Evolutionary conservation across 1,140 invertebrate genomes (phyloP).

Genomic region (Idris sp.): DNA sequence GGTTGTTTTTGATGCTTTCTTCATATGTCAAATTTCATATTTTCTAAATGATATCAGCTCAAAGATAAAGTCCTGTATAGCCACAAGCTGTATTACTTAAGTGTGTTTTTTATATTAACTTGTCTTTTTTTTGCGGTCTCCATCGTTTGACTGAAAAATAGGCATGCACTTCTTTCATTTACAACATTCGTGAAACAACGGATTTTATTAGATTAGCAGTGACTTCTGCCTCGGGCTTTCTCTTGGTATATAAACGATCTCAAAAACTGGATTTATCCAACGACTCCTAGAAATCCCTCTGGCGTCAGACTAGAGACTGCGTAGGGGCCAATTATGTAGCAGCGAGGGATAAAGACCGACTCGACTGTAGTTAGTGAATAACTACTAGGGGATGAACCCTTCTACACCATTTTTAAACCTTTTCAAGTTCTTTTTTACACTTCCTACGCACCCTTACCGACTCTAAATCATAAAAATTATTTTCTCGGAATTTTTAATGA

Average conservation of each 20-base stretch:
- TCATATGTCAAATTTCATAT: too few relatives aligned
- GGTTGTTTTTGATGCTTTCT: too few relatives aligned
- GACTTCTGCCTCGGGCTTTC: constrained; percentile 65
- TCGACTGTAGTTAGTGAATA: constrained; percentile 69
- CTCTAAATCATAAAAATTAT: constrained; percentile 49
- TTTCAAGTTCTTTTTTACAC: constrained; percentile 58
- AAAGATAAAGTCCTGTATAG: neutral
- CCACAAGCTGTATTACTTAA: constrained; percentile 3
- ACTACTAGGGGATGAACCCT: constrained; percentile 69
- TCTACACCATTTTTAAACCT: constrained; percentile 61
- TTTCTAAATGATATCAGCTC: constrained; percentile 3
- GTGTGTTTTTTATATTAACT: constrained; percentile 16
- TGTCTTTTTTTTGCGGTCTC: constrained; percentile 16
- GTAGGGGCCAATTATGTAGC: constrained; percentile 73
- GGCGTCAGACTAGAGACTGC: constrained; percentile 70
- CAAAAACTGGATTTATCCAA: constrained; percentile 68
- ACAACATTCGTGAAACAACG: constrained; percentile 68
- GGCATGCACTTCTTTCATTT: constrained; percentile 63
- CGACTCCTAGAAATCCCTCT: constrained; percentile 76
- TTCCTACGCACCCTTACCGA: constrained; percentile 52
- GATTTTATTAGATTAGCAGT: constrained; percentile 74
- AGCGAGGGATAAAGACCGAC: constrained; percentile 61
- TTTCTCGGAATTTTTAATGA: constrained; percentile 49
- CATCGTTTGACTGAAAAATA: constrained; percentile 48
- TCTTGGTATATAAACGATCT: constrained; percentile 68